Evolutionary conservation across 2,888 invertebrate species (phyloP).

Genomic region (Folsomia manolachei): DNA sequence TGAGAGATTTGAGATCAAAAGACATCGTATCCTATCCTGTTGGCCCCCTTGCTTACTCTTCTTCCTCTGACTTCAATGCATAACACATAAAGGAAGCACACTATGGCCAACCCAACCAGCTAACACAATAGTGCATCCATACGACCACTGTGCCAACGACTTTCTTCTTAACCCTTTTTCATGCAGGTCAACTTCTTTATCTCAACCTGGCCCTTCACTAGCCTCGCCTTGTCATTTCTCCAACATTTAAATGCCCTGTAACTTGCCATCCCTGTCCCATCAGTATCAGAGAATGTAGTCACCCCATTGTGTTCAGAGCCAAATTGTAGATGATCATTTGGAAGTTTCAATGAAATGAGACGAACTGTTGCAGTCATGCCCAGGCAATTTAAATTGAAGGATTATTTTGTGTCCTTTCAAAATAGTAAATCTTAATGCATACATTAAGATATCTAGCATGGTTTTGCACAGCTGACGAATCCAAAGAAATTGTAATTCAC

Average conservation of each 20-base stretch:
- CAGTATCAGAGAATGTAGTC: too few relatives aligned
- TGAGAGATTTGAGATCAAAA: constrained; percentile 48
- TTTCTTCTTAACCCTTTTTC: background rate
- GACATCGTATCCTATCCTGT: constrained; percentile 39
- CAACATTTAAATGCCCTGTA: background rate
- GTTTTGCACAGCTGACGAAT: background rate
- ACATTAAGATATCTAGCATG: too few relatives aligned
- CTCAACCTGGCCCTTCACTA: background rate
- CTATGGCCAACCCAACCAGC: background rate
- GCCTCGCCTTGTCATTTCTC: background rate
- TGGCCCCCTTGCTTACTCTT: constrained; percentile 33
- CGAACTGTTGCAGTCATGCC: background rate
- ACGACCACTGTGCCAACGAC: background rate
- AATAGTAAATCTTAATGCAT: too few relatives aligned
- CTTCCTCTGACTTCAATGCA: constrained; percentile 7
- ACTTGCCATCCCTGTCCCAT: background rate
- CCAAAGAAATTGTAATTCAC: background rate
- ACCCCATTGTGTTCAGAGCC: too few relatives aligned
- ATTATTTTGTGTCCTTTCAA: background rate
- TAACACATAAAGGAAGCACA: background rate
- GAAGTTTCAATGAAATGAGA: background rate
- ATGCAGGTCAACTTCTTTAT: constrained; percentile 2
- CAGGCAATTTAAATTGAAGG: background rate
- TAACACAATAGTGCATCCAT: background rate
- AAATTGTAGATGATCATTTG: background rate